Evolutionary conservation across 2,113 vertebrate genomes (phyloP).

Genomic region (Tinamus guttatus): DNA sequence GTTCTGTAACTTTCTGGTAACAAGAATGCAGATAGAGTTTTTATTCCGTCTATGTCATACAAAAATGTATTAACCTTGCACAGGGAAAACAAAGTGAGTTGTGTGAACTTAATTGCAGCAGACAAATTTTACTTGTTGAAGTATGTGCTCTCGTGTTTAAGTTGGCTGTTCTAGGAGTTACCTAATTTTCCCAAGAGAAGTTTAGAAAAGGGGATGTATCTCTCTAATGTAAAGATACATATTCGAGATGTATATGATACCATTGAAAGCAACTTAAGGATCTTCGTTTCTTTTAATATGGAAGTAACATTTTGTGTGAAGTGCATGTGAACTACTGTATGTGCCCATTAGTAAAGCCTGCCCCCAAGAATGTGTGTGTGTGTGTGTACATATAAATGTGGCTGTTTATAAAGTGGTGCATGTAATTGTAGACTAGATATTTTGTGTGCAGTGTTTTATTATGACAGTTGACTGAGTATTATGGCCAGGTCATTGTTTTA

Average conservation of each 20-base stretch:
- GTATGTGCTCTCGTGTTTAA: not conserved
- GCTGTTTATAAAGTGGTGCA: not conserved
- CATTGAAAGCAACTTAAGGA: not conserved
- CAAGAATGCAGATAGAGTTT: not conserved
- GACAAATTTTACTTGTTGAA: not conserved
- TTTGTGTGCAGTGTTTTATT: constrained; percentile 55
- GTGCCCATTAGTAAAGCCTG: not conserved
- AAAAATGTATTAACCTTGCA: not conserved
- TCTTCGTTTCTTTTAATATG: not conserved
- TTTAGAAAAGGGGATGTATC: not conserved
- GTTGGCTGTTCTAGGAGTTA: not conserved
- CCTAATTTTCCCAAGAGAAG: not conserved
- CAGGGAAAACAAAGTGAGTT: not conserved
- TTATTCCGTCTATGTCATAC: not conserved
- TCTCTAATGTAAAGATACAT: not conserved
- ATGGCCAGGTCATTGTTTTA: constrained; percentile 9
- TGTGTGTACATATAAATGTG: not conserved
- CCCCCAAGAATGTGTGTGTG: not conserved
- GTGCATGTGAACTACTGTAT: not conserved
- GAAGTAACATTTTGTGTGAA: not conserved
- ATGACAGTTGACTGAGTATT: constrained; percentile 41
- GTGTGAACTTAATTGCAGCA: not conserved
- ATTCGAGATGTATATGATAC: not conserved
- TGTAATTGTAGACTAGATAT: constrained; percentile 22
- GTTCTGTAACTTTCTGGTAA: not conserved